Evolutionary conservation across 2,797 vertebrate species (phyloP).

Genomic region (Microtus agrestis): DNA sequence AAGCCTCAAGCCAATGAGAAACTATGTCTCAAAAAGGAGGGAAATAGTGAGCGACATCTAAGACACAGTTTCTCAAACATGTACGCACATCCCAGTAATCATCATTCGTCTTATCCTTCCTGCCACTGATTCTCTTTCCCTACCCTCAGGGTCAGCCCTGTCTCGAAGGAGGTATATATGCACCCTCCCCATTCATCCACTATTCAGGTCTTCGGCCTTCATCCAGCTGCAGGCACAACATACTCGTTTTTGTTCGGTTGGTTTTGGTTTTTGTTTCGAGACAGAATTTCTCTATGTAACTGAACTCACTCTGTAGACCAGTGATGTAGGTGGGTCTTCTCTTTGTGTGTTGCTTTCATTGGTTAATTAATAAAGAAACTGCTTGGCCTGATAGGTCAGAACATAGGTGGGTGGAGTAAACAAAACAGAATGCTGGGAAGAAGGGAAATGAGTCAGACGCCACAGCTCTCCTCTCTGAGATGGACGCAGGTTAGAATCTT

Average conservation of each 20-base stretch:
- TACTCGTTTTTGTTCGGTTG: not conserved
- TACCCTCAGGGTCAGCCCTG: not conserved
- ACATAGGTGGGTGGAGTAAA: no score
- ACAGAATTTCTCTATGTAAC: not conserved
- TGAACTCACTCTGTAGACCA: not conserved
- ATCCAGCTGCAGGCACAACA: not conserved
- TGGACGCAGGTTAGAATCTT: no score
- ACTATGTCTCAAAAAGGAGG: not conserved
- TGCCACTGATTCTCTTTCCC: no score
- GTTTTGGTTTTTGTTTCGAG: not conserved
- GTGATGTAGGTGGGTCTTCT: no score
- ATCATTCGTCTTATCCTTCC: not conserved
- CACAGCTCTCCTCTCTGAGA: no score
- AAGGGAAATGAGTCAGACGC: no score
- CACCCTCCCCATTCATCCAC: not conserved
- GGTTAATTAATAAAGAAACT: no score
- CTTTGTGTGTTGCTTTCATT: no score
- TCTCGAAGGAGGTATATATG: not conserved
- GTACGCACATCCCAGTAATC: not conserved
- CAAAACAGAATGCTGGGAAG: no score
- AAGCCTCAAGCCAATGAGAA: not conserved
- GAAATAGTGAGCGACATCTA: not conserved
- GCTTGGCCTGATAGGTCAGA: no score
- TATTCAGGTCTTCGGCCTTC: not conserved
- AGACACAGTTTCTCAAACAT: not conserved